phyloP scores from a whole-genome alignment of 1,140 invertebrate species.

The Calycopis cecrops region DNA sequence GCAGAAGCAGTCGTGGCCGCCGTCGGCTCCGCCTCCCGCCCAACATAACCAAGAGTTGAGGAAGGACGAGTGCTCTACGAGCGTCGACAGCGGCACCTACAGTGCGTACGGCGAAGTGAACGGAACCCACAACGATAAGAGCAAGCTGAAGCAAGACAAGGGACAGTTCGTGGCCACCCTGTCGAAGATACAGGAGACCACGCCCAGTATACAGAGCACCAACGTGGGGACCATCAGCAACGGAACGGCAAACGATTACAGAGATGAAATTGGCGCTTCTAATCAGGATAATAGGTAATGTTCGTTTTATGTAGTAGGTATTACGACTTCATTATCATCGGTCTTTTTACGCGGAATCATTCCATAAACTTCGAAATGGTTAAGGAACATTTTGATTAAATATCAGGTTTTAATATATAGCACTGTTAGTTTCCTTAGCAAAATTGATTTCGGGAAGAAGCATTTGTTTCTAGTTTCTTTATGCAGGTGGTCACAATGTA shows the following conservation, averaged over 20 bases:
- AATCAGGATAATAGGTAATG: conserved; percentile 67
- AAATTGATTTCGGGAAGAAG: too few species aligned
- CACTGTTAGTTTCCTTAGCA: too few species aligned
- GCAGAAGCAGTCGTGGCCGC: conserved; percentile 84
- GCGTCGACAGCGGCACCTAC: conserved; percentile 63
- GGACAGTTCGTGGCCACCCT: conserved; percentile 76
- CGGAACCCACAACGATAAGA: conserved; percentile 49
- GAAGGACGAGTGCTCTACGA: conserved; percentile 61
- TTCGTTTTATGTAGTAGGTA: background rate
- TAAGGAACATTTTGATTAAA: too few species aligned
- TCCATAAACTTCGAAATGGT: too few species aligned
- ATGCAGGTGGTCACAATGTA: too few species aligned
- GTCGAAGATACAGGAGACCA: conserved; percentile 79
- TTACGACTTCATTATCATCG: background rate
- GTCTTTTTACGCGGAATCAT: background rate
- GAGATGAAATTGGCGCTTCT: conserved; percentile 39
- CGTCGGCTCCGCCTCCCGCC: conserved; percentile 62
- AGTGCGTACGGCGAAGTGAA: conserved; percentile 66
- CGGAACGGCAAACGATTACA: conserved; percentile 45
- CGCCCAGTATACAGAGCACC: conserved; percentile 60
- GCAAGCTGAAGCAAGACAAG: conserved; percentile 70
- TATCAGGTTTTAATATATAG: too few species aligned
- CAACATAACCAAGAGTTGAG: conserved; percentile 38
- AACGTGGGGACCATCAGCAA: conserved; percentile 57
- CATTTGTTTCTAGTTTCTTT: too few species aligned